Percentiles rank a stretch among this genome's conserved stretches.
phyloP scores from a whole-genome alignment of 2,113 vertebrate species.

The Hemichromis elongatus region DNA sequence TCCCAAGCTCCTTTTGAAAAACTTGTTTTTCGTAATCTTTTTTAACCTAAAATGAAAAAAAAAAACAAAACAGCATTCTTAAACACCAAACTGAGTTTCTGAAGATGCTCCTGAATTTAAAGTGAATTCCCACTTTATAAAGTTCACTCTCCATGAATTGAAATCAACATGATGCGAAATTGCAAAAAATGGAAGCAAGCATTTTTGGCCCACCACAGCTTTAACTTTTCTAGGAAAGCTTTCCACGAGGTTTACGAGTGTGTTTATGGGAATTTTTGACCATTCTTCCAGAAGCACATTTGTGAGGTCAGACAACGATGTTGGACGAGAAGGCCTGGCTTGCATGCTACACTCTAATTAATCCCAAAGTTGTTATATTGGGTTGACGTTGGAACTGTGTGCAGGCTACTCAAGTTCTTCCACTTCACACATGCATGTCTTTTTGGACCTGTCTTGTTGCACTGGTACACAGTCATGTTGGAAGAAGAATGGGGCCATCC shows the following conservation, averaged over 20 bases:
- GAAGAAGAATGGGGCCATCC: not conserved
- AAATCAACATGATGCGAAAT: not conserved
- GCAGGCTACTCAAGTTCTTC: not conserved
- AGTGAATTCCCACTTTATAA: not conserved
- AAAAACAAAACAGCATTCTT: not conserved
- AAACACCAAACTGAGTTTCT: not conserved
- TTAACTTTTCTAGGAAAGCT: not conserved
- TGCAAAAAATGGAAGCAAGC: not conserved
- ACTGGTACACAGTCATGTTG: not conserved
- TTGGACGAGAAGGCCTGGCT: not conserved
- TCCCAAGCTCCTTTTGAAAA: too few species aligned
- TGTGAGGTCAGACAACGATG: not conserved
- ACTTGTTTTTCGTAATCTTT: not conserved
- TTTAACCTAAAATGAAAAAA: not conserved
- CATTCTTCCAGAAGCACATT: not conserved
- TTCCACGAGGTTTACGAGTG: not conserved
- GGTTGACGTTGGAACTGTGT: accelerated
- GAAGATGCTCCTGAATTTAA: not conserved
- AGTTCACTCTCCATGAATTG: not conserved
- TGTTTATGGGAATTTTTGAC: not conserved
- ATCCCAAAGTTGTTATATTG: not conserved
- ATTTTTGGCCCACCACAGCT: not conserved
- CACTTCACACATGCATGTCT: not conserved
- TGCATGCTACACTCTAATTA: not conserved
- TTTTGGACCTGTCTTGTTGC: not conserved